Evolutionary conservation across 2,797 vertebrate species (phyloP).

Genomic region (Paguma larvata): DNA sequence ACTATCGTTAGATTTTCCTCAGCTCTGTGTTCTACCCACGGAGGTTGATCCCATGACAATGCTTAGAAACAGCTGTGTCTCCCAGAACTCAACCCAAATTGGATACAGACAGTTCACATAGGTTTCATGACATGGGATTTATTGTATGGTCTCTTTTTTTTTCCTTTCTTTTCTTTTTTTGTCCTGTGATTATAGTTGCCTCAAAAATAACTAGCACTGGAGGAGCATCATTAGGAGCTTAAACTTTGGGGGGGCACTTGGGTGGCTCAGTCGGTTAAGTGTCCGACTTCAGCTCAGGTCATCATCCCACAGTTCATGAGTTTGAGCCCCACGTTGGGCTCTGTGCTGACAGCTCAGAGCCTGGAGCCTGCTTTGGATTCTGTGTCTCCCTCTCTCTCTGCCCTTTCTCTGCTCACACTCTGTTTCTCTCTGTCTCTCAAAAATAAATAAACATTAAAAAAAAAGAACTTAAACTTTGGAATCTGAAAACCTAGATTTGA

Average conservation of each 20-base stretch:
- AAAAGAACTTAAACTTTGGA: conserved; percentile 19
- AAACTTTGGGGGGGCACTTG: background rate
- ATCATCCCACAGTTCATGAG: too few species aligned
- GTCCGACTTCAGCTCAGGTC: too few species aligned
- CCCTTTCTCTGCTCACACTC: too few species aligned
- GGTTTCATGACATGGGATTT: background rate
- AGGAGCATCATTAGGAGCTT: background rate
- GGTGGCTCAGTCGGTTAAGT: too few species aligned
- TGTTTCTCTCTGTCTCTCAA: too few species aligned
- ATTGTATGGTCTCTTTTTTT: background rate
- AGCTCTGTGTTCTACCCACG: background rate
- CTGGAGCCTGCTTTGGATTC: too few species aligned
- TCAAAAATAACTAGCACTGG: background rate
- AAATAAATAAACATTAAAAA: too few species aligned
- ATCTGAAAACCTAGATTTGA: background rate
- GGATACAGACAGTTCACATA: background rate
- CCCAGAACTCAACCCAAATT: background rate
- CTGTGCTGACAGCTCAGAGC: too few species aligned
- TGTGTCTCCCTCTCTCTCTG: too few species aligned
- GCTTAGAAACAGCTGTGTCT: background rate
- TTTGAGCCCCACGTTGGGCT: too few species aligned
- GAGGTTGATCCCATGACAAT: background rate
- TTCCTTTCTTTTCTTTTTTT: background rate
- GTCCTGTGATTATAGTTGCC: background rate
- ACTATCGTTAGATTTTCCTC: background rate